These are phyloP conservation scores for Laterallus jamaicensis DNA, from an alignment of 2,113 vertebrate species.

Conservation along the genomic window DNA sequence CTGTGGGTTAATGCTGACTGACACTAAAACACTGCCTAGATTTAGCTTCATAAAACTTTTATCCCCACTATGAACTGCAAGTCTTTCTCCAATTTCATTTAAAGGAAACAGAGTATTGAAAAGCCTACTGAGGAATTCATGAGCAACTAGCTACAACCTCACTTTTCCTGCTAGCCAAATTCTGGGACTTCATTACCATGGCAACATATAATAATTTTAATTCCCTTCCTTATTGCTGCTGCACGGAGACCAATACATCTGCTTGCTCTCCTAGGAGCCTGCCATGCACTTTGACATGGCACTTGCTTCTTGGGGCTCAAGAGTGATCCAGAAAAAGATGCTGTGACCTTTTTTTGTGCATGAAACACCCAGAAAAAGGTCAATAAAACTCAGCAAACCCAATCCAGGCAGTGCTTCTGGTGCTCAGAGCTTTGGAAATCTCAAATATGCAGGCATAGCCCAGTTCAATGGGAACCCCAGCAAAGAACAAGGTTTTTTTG, in stretches of 20 bases:
- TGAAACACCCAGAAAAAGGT: not conserved
- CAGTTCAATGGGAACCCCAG: not conserved
- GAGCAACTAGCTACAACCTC: slow-evolving; percentile 57
- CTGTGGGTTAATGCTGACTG: slow-evolving; percentile 90
- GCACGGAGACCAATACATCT: slow-evolving; percentile 5
- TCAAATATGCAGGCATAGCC: not conserved
- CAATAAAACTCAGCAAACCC: not conserved
- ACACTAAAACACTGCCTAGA: slow-evolving; percentile 95
- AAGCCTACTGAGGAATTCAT: slow-evolving; percentile 62
- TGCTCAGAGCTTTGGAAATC: not conserved
- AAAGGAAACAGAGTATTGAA: slow-evolving; percentile 62
- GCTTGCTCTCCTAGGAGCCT: not conserved
- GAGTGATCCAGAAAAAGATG: not conserved
- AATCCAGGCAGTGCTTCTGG: not conserved
- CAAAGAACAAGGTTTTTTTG: not conserved
- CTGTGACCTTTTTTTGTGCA: not conserved
- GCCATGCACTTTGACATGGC: not conserved
- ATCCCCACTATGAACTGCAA: slow-evolving; percentile 76
- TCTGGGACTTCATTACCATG: slow-evolving; percentile 67
- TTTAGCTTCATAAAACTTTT: slow-evolving; percentile 94
- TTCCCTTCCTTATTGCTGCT: slow-evolving; percentile 46
- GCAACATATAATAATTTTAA: slow-evolving; percentile 67
- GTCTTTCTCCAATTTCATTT: slow-evolving; percentile 69
- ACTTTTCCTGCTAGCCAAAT: slow-evolving; percentile 63
- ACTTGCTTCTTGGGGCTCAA: not conserved